phyloP scores from a whole-genome alignment of 2,888 invertebrate species.

The Acanthosepion pharaonis region DNA sequence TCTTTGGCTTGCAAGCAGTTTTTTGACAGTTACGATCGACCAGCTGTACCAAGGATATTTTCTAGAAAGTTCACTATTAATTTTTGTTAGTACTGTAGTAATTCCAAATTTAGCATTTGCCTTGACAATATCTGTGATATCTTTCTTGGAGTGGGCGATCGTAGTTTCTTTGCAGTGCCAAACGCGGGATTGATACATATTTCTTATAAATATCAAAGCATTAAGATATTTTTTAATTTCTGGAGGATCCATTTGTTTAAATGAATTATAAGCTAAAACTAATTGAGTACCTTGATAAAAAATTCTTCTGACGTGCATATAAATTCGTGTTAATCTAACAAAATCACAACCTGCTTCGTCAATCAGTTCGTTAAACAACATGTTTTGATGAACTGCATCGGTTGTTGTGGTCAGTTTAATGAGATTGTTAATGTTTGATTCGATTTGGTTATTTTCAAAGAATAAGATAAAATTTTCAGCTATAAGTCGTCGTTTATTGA shows the following conservation, averaged over 20 bases:
- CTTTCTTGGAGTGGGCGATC: background rate
- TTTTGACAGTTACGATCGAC: background rate
- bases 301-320: background rate
- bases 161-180: background rate
- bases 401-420: background rate
- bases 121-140: background rate
- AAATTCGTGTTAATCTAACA: background rate
- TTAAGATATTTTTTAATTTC: background rate
- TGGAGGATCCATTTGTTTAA: background rate
- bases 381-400: background rate
- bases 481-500: background rate
- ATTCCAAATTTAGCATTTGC: background rate
- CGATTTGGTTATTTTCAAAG: background rate
- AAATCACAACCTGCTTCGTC: background rate
- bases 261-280: background rate
- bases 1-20: background rate
- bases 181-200: background rate
- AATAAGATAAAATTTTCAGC: background rate
- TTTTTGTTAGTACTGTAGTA: background rate
- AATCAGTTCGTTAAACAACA: background rate
- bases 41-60: conserved; percentile 15
- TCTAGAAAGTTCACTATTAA: background rate
- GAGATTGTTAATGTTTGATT: background rate
- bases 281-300: background rate
- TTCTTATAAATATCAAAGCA: background rate